phyloP scores from a whole-genome alignment of 1,140 invertebrate genomes.

The Phenacoccus solenopsis region DNA sequence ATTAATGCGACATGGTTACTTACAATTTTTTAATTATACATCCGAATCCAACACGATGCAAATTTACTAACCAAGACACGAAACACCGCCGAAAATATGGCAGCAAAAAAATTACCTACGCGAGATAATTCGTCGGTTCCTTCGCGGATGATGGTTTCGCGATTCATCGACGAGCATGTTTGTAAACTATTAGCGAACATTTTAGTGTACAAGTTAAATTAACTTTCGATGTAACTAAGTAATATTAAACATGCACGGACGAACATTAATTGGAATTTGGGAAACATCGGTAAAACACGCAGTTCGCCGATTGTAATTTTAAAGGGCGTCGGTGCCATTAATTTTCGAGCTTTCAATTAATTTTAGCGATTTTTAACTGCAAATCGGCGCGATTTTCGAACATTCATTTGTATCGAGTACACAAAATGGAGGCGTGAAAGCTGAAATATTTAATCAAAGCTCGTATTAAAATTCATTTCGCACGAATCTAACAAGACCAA shows the following conservation, averaged over 20 bases:
- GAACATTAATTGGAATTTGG: neutral
- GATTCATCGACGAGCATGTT: neutral
- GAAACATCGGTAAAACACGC: neutral
- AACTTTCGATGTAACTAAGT: neutral
- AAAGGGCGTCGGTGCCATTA: neutral
- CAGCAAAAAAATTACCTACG: too few relatives aligned
- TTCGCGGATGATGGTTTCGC: neutral
- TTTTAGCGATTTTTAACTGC: neutral
- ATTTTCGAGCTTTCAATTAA: neutral
- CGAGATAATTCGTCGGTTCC: neutral
- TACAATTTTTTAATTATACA: too few relatives aligned
- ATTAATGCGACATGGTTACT: too few relatives aligned
- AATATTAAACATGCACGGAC: constrained; percentile 1
- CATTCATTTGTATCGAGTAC: too few relatives aligned
- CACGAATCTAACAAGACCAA: too few relatives aligned
- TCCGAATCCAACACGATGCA: too few relatives aligned
- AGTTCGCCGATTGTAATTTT: neutral
- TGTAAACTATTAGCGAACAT: neutral
- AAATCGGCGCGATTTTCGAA: too few relatives aligned
- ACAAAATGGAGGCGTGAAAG: too few relatives aligned
- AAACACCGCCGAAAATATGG: too few relatives aligned
- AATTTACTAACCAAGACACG: too few relatives aligned
- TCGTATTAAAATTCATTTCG: too few relatives aligned
- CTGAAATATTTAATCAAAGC: too few relatives aligned
- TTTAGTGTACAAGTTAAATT: neutral